These are phyloP conservation scores for Sterrhoptilus dennistouni DNA, from an alignment of 2,113 vertebrate species.

Conservation along the genomic window DNA sequence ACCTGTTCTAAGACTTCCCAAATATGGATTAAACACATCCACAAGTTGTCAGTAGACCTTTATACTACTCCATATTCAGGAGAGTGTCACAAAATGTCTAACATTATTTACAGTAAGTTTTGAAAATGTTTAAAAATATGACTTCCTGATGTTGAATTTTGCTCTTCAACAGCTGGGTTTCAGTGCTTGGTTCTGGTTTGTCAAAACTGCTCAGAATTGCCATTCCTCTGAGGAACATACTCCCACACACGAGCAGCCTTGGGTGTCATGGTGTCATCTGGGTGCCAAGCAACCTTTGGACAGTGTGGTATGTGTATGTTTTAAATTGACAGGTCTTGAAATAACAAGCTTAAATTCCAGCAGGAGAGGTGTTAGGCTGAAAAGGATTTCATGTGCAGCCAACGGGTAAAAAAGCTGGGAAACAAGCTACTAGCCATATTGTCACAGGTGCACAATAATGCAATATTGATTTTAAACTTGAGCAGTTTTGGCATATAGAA, in stretches of 20 bases:
- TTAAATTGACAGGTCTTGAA: background rate
- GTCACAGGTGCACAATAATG: background rate
- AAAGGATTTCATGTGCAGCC: background rate
- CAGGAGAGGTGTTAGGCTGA: background rate
- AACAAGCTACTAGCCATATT: background rate
- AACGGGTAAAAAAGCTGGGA: background rate
- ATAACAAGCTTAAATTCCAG: background rate
- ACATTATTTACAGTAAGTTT: background rate
- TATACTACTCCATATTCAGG: background rate
- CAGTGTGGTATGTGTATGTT: background rate
- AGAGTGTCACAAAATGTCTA: background rate
- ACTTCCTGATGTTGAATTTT: background rate
- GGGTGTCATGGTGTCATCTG: background rate
- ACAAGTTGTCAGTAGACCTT: background rate
- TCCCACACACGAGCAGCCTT: background rate
- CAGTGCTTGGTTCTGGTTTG: background rate
- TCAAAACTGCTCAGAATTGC: background rate
- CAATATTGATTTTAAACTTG: background rate
- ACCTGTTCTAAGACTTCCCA: background rate
- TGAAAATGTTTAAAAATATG: background rate
- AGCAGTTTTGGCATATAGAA: background rate
- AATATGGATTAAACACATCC: background rate
- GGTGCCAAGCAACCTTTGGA: background rate
- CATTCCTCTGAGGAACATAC: background rate
- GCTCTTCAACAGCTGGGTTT: background rate